Evolutionary conservation across 2,797 vertebrate genomes (phyloP), one percentile per base, ranked within the genome.

Genomic region (Garrulus glandarius): DNA sequence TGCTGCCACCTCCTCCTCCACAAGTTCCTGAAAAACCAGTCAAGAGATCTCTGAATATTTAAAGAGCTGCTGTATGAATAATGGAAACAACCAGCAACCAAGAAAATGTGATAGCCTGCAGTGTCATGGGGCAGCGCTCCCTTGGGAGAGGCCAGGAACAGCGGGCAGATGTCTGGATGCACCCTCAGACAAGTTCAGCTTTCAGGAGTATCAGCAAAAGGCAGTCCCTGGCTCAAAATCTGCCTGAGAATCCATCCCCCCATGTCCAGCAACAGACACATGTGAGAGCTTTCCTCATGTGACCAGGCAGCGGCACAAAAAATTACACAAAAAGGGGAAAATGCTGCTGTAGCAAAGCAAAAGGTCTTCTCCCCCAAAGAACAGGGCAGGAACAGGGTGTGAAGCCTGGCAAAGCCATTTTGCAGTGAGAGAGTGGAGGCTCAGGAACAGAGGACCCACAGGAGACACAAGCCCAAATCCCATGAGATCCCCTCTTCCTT

Each of bases 231-330:
- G 7, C 34, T 6, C 47, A 86, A 91, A 75, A 92, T 19, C 43
- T 72, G 23, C 67, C 55, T 37, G 20, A 76, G 39, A 76, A 84
- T 32, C 29, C 60, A 57, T 24, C 7, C 18, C 22, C 9, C 14
- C 5, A 1, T 1, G 15, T 23, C 61, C 61, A 74, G 19, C 23
- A 57, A 18, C 13, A 74, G 69, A 65, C 2, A 2, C 0, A 0
- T 6, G 13, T 3, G 3, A 65, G 34, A 93, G 12, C 32, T 53
- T 68, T 64, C 50, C 46, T 82, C 21, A 1, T 41, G 32, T 10
- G 1, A 32, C 5, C 30, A 47, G 36, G 34, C 30, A 59, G 24
- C 0, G 1, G 39, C 52, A 49, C 47, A 30, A 64, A 89, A 79
- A 56, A 24, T 13, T 1, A 53, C 21, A 41, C 16, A 75, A 71